phyloP scores from a whole-genome alignment of 2,113 vertebrate genomes.

The Caranx melampygus region DNA sequence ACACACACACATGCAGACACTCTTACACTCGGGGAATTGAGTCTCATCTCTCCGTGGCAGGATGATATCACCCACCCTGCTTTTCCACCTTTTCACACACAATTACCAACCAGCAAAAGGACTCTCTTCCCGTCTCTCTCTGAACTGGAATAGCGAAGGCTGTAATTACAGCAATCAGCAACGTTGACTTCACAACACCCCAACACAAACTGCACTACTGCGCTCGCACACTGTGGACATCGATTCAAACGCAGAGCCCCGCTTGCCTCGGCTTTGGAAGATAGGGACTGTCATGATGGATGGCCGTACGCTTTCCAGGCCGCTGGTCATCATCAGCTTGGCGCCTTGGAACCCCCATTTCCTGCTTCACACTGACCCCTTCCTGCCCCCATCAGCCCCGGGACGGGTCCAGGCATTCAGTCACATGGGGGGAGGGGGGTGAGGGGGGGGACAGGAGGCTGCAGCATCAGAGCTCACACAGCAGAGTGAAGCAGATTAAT shows the following conservation, averaged over 20 bases:
- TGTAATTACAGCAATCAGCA: conserved; percentile 73
- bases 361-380: conserved; percentile 71
- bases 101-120: conserved; percentile 40
- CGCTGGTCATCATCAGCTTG: conserved; percentile 72
- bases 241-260: conserved; percentile 53
- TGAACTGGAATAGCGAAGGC: conserved; percentile 43
- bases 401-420: conserved; percentile 59
- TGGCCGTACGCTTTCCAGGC: conserved; percentile 71
- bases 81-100: conserved; percentile 73
- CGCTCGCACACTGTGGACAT: conserved; percentile 51
- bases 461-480: conserved; percentile 51
- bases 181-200: conserved; percentile 52
- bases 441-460: conserved; percentile 13
- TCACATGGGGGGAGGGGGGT: conserved; percentile 34
- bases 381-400: conserved; percentile 71
- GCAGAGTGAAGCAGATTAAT: conserved; percentile 67
- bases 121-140: conserved; percentile 16
- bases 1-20: conserved; percentile 43
- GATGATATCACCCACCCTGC: conserved; percentile 56
- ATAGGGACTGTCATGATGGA: conserved; percentile 73
- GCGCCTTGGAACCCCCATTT: conserved; percentile 64
- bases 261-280: conserved; percentile 29
- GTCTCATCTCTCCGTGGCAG: conserved; percentile 65
- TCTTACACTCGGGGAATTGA: conserved; percentile 56
- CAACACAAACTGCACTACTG: conserved; percentile 23